Percentiles rank a stretch among this genome's conserved stretches.
Conservation (phyloP, 1,140 invertebrate species). For the Rhyzopertha dominica region DNA sequence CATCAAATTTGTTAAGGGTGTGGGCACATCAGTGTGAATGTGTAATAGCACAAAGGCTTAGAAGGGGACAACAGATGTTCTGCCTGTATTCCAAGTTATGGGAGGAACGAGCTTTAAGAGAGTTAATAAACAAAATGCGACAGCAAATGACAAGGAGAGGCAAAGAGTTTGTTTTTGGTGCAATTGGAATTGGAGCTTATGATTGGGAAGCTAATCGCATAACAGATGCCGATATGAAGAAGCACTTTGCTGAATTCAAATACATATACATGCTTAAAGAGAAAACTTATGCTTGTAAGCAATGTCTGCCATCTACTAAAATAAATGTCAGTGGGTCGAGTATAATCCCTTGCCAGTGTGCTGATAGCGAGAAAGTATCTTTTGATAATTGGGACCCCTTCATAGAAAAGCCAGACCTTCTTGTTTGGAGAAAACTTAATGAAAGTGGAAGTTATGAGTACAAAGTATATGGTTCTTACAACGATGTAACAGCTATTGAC, state of each 20-base stretch:
- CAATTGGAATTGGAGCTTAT: constrained; percentile 46
- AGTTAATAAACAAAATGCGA: constrained; percentile 51
- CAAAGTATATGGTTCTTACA: constrained; percentile 80
- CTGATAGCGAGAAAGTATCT: constrained; percentile 47
- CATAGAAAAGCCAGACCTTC: constrained; percentile 70
- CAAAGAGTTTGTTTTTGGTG: constrained; percentile 46
- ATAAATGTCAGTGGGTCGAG: no score
- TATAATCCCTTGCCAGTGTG: constrained; percentile 47
- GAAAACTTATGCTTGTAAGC: no score
- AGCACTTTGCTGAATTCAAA: constrained; percentile 50
- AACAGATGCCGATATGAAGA: constrained; percentile 48
- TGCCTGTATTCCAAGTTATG: constrained; percentile 58
- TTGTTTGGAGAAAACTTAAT: constrained; percentile 75
- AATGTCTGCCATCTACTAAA: no score
- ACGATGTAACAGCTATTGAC: constrained; percentile 71
- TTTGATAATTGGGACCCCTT: constrained; percentile 71
- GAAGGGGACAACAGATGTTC: constrained; percentile 57
- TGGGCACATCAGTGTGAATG: constrained; percentile 61
- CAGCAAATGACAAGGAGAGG: constrained; percentile 42
- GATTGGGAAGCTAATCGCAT: constrained; percentile 56
- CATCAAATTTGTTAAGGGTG: constrained; percentile 46
- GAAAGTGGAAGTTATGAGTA: constrained; percentile 68
- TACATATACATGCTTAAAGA: constrained; percentile 49
- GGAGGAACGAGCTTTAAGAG: constrained; percentile 54
- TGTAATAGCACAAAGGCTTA: constrained; percentile 56